Evolutionary conservation across 2,113 vertebrate genomes (phyloP).

Genomic region (Agapornis roseicollis): DNA sequence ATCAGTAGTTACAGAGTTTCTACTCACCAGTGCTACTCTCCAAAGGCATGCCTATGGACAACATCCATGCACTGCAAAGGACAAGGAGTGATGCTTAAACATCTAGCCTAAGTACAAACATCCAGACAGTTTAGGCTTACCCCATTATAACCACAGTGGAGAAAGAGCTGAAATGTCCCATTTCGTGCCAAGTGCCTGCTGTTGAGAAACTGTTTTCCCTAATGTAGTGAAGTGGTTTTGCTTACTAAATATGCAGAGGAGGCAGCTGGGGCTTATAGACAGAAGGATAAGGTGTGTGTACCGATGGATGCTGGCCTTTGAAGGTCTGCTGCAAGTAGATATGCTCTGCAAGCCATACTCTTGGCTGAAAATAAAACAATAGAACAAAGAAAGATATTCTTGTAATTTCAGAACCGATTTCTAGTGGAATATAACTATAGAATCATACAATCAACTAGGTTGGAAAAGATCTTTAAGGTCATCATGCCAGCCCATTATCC

Average conservation of each 20-base stretch:
- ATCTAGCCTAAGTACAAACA: neutral
- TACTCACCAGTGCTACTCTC: neutral
- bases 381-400: neutral
- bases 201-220: neutral
- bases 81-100: neutral
- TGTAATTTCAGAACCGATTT: neutral
- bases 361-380: neutral
- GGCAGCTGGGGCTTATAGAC: neutral
- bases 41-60: neutral
- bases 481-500: neutral
- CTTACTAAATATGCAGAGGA: neutral
- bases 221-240: neutral
- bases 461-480: neutral
- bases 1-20: neutral
- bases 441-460: neutral
- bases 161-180: neutral
- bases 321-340: neutral
- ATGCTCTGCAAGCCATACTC: neutral
- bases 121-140: neutral
- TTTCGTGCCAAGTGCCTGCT: neutral
- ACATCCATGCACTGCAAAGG: neutral
- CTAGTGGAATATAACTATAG: neutral
- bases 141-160: rapidly evolving
- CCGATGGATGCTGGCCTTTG: neutral
- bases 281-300: neutral